These are phyloP conservation scores for Rhagonycha lutea DNA, from an alignment of 2,888 invertebrate species.

Conservation along the genomic window DNA sequence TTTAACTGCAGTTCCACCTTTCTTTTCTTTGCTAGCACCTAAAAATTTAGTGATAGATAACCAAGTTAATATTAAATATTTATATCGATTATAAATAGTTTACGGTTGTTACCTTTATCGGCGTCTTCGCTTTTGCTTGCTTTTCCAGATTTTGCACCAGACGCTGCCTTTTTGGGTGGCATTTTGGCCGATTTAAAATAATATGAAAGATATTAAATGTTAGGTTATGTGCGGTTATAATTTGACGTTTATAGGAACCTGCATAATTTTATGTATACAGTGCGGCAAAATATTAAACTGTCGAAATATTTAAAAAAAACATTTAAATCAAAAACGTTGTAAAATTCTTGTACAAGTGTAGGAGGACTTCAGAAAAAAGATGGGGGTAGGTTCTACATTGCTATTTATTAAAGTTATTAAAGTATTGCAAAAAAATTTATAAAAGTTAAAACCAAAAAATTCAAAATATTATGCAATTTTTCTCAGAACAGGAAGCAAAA, in stretches of 20 bases:
- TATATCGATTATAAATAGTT: no score
- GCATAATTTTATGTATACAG: not conserved
- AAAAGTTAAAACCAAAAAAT: no score
- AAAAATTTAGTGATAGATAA: constrained; percentile 20
- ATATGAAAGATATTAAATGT: not conserved
- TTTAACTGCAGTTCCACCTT: constrained; percentile 80
- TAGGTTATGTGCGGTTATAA: constrained; percentile 6
- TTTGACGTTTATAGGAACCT: not conserved
- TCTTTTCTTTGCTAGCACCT: constrained; percentile 68
- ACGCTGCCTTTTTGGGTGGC: constrained; percentile 76
- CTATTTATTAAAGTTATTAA: no score
- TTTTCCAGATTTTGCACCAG: constrained; percentile 58
- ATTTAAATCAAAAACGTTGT: no score
- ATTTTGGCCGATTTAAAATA: constrained; percentile 41
- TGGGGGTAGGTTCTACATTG: no score
- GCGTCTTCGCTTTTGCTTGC: constrained; percentile 56
- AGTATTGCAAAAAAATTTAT: no score
- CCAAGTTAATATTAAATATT: no score
- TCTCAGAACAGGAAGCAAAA: no score
- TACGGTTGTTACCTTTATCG: constrained; percentile 48
- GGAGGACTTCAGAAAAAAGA: no score
- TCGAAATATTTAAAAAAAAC: no score
- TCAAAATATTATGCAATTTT: no score
- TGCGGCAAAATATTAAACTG: not conserved
- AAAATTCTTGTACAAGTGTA: no score